Conservation (phyloP, 2,113 vertebrate genomes). For the Ia io region DNA sequence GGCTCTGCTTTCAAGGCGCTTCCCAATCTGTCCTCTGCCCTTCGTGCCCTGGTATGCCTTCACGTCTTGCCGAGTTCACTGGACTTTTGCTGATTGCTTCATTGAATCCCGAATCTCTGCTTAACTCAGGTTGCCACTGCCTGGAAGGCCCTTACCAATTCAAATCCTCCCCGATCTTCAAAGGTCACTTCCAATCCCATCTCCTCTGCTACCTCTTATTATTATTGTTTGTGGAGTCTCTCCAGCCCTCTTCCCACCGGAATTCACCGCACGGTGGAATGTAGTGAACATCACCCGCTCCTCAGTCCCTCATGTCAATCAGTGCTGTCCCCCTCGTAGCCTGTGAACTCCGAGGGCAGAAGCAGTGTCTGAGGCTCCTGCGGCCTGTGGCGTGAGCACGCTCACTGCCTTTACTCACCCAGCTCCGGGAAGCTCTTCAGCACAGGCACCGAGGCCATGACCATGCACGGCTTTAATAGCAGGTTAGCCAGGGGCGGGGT, state of each 20-base stretch:
- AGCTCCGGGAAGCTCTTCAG: background rate
- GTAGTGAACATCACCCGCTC: background rate
- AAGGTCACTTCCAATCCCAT: background rate
- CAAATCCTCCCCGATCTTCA: background rate
- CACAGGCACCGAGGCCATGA: background rate
- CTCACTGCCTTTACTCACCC: background rate
- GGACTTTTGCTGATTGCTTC: background rate
- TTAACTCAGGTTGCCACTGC: background rate
- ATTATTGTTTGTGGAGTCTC: background rate
- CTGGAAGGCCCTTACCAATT: background rate
- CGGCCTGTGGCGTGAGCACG: background rate
- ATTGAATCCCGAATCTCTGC: background rate
- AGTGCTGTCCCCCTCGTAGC: background rate
- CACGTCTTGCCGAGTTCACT: background rate
- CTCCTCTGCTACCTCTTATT: background rate
- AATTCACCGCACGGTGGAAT: background rate
- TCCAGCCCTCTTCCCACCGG: background rate
- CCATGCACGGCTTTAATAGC: slow-evolving; percentile 41
- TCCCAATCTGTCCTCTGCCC: background rate
- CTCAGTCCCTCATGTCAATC: background rate
- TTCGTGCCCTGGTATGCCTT: background rate
- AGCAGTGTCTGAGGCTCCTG: background rate
- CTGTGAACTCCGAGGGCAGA: background rate
- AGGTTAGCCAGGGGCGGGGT: background rate
- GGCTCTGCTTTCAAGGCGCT: background rate